Percentiles rank a stretch among this genome's conserved stretches.
These are phyloP conservation scores for Eretmochelys imbricata DNA, from an alignment of 2,113 vertebrate genomes.

Conservation along the genomic window DNA sequence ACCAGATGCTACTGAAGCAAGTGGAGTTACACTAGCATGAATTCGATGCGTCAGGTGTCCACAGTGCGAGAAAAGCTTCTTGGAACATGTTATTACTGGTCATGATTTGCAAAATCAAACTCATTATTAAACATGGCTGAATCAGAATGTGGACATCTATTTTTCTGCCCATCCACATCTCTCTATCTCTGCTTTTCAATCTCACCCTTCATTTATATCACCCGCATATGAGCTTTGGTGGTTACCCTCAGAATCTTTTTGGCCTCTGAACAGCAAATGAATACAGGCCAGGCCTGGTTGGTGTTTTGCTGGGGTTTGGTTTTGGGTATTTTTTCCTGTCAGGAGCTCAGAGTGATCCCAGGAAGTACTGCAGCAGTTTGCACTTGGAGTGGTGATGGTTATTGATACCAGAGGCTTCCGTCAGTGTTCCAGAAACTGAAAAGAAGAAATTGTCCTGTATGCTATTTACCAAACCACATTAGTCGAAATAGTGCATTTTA, in stretches of 20 bases:
- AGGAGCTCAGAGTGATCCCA: not conserved
- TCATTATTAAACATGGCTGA: not conserved
- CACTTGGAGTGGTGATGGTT: slow-evolving; percentile 49
- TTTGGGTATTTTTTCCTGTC: not conserved
- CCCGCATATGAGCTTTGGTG: not conserved
- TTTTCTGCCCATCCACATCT: fast-evolving
- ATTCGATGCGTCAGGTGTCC: not conserved
- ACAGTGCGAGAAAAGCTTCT: not conserved
- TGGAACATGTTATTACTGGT: not conserved
- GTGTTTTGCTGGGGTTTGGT: too few species aligned
- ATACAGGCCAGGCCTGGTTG: not conserved
- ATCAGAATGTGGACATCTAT: not conserved
- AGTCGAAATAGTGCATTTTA: slow-evolving; percentile 87
- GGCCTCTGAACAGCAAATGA: not conserved
- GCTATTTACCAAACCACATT: slow-evolving; percentile 85
- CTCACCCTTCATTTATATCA: not conserved
- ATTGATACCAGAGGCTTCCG: slow-evolving; percentile 48
- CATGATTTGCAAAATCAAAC: not conserved
- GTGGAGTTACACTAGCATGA: not conserved
- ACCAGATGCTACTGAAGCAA: not conserved
- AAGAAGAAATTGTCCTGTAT: slow-evolving; percentile 59
- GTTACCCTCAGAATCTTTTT: not conserved
- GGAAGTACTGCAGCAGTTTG: not conserved
- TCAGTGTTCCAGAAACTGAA: slow-evolving; percentile 71
- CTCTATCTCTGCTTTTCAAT: fast-evolving